These are phyloP conservation scores for Neuroterus valhalla DNA, from an alignment of 1,140 invertebrate species.

Conservation along the genomic window DNA sequence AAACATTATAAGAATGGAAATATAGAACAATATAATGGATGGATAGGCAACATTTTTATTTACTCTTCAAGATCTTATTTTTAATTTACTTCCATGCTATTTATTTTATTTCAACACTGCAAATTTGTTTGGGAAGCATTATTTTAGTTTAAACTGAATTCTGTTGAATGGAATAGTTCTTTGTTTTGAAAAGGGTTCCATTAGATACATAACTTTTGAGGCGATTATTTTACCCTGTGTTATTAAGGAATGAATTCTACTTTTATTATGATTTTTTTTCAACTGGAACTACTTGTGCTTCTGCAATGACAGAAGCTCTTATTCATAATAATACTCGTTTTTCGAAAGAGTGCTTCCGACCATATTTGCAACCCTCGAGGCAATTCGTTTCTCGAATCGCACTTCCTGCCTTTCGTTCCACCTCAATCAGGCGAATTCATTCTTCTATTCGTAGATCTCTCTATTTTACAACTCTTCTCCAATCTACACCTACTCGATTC, in stretches of 20 bases:
- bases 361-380: conserved; percentile 16
- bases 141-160: too few relatives aligned
- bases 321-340: conserved; percentile 4
- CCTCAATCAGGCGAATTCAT: conserved; percentile 23
- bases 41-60: too few relatives aligned
- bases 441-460: conserved; percentile 5
- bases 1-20: too few relatives aligned
- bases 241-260: background rate
- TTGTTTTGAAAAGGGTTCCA: too few relatives aligned
- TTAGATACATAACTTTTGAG: too few relatives aligned
- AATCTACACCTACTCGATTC: background rate
- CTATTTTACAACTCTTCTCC: background rate
- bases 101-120: too few relatives aligned
- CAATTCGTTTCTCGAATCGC: conserved; percentile 21
- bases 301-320: background rate
- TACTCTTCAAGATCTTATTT: too few relatives aligned
- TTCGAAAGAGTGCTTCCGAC: conserved; percentile 5
- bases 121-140: too few relatives aligned
- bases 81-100: too few relatives aligned
- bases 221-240: too few relatives aligned
- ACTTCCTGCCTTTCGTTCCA: conserved; percentile 11
- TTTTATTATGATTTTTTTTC: background rate
- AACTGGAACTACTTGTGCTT: background rate
- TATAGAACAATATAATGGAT: too few relatives aligned
- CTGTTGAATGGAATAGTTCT: too few relatives aligned